Evolutionary conservation across 2,797 vertebrate genomes (phyloP).

Genomic region (Aquila chrysaetos): DNA sequence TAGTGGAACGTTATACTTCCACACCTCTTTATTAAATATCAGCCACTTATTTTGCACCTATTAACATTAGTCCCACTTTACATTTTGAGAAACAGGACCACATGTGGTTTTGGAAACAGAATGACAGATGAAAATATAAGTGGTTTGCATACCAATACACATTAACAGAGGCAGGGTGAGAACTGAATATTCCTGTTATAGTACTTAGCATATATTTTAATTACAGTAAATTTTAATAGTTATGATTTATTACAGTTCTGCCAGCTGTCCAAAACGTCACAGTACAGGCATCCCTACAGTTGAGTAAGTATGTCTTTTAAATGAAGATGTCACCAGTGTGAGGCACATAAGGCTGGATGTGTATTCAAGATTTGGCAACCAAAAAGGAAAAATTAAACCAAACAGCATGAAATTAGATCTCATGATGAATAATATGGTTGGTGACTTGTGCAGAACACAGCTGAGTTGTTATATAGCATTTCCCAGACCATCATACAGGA

Average conservation of each 20-base stretch:
- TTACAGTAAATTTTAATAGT: not conserved
- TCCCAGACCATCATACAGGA: not conserved
- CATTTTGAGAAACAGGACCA: not conserved
- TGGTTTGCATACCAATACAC: not conserved
- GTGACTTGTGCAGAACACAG: not conserved
- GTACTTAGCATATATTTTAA: not conserved
- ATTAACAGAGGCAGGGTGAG: not conserved
- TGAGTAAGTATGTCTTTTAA: not conserved
- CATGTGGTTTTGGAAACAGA: not conserved
- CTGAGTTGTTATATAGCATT: not conserved
- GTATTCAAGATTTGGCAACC: conserved; percentile 7
- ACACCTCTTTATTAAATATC: not conserved
- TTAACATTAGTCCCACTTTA: not conserved
- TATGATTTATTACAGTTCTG: not conserved
- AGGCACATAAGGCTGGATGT: not conserved
- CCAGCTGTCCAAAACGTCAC: not conserved
- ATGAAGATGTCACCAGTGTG: not conserved
- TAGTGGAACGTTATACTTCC: not conserved
- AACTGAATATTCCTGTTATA: not conserved
- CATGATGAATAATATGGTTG: not conserved
- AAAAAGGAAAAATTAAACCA: not conserved
- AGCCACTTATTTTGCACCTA: not conserved
- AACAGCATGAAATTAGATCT: not conserved
- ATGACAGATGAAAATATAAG: not conserved
- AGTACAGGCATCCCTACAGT: not conserved